phyloP scores from a whole-genome alignment of 2,888 invertebrate genomes.

The Tachina lurida region DNA sequence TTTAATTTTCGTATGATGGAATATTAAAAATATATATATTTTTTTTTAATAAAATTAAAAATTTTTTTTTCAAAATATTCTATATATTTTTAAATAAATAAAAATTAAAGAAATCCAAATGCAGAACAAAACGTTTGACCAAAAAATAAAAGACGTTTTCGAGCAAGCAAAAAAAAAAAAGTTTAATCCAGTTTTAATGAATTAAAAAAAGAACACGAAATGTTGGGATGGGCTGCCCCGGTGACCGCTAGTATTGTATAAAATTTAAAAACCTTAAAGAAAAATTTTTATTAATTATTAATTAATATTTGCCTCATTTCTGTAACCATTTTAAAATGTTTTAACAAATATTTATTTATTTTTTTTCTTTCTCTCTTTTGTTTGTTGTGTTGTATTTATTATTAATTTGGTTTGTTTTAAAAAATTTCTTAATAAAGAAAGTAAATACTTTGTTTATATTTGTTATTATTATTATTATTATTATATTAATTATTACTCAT shows the following conservation, averaged over 20 bases:
- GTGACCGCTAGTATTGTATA: constrained; percentile 83
- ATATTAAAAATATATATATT: constrained; percentile 40
- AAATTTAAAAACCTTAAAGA: constrained; percentile 58
- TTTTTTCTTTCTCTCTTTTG: constrained; percentile 73
- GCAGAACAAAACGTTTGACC: constrained; percentile 40
- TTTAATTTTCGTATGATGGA: constrained; percentile 32
- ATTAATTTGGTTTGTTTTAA: constrained; percentile 68
- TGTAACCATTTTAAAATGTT: constrained; percentile 65
- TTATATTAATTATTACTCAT: constrained; percentile 31
- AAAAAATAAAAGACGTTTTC: constrained; percentile 30
- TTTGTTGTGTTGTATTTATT: constrained; percentile 57
- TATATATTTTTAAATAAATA: constrained; percentile 22
- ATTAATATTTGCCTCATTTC: constrained; percentile 70
- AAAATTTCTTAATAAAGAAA: constrained; percentile 8
- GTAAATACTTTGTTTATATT: constrained; percentile 49
- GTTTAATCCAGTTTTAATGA: constrained; percentile 34
- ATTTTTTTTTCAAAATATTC: constrained; percentile 53
- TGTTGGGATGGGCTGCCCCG: constrained; percentile 84
- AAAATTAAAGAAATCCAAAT: neutral
- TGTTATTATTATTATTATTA: constrained; percentile 1
- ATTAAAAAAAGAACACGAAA: constrained; percentile 75
- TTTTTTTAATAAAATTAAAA: constrained; percentile 66
- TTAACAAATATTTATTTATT: constrained; percentile 55
- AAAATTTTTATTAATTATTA: constrained; percentile 50
- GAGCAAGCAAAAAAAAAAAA: constrained; percentile 20